Percentiles rank a stretch among this genome's conserved stretches.
Evolutionary conservation across 2,797 vertebrate species (phyloP).

Genomic region (Sitta carolinensis): DNA sequence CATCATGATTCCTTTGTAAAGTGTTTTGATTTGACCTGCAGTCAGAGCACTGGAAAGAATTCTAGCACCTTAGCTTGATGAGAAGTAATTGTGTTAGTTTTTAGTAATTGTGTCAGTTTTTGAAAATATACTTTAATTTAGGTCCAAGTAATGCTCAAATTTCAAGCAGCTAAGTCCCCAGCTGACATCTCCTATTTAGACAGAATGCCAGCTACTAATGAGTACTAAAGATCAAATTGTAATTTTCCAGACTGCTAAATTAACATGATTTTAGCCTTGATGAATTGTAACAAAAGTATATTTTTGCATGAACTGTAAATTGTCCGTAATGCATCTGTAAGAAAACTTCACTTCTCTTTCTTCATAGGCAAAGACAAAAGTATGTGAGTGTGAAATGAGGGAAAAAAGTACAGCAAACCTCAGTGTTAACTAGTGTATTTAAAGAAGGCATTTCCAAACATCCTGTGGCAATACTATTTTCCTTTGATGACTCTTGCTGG

Average conservation of each 20-base stretch:
- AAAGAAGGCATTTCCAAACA: neutral
- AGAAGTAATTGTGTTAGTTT: neutral
- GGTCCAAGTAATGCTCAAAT: conserved; percentile 16
- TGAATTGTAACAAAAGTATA: neutral
- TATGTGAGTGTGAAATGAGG: neutral
- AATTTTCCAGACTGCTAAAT: conserved; percentile 23
- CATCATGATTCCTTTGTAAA: neutral
- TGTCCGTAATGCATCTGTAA: neutral
- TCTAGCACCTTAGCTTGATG: neutral
- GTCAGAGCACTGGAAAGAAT: conserved; percentile 1
- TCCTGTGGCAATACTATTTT: neutral
- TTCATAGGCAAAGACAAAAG: neutral
- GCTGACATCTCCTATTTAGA: conserved; percentile 6
- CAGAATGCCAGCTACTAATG: conserved; percentile 30
- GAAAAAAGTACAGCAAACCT: neutral
- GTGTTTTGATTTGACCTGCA: neutral
- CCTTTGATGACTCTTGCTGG: neutral
- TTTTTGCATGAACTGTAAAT: neutral
- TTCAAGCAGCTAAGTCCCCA: conserved; percentile 5
- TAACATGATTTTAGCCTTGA: conserved; percentile 11
- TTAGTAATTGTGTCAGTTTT: neutral
- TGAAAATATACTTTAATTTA: conserved; percentile 9
- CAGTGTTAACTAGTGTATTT: neutral
- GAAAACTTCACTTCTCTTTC: neutral
- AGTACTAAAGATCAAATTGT: conserved; percentile 30